Conservation (phyloP, 1,140 invertebrate genomes). For the Tachypleus tridentatus region DNA sequence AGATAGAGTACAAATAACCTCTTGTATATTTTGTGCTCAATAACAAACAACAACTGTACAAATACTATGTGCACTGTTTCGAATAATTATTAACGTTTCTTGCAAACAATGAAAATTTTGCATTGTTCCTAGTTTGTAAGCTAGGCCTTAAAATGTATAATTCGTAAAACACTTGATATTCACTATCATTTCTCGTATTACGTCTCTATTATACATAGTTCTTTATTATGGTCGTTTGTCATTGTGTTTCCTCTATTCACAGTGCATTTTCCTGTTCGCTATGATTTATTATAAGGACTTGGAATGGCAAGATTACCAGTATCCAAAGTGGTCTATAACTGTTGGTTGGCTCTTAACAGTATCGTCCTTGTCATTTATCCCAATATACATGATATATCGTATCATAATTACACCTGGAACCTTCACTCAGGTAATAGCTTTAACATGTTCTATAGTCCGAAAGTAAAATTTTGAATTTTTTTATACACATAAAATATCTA, state of each 20-base stretch:
- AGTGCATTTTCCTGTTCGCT: conserved; percentile 57
- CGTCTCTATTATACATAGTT: background rate
- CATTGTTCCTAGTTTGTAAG: no score
- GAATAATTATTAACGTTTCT: no score
- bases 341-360: conserved; percentile 57
- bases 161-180: background rate
- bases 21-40: no score
- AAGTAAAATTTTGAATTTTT: no score
- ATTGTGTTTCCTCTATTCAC: conserved; percentile 24
- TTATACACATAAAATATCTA: no score
- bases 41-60: no score
- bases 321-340: conserved; percentile 52
- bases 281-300: conserved; percentile 50
- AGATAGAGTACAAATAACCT: no score
- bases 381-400: conserved; percentile 48
- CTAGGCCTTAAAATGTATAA: no score
- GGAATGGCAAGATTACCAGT: conserved; percentile 48
- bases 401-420: conserved; percentile 43
- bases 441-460: no score
- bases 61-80: no score
- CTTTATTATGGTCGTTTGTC: background rate
- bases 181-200: background rate
- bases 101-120: no score
- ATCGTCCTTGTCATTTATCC: conserved; percentile 58
- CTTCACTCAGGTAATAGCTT: conserved; percentile 34